Evolutionary conservation across 2,113 vertebrate species (phyloP), one percentile per base, ranked within the genome.

Genomic region (Grammomys surdaster): DNA sequence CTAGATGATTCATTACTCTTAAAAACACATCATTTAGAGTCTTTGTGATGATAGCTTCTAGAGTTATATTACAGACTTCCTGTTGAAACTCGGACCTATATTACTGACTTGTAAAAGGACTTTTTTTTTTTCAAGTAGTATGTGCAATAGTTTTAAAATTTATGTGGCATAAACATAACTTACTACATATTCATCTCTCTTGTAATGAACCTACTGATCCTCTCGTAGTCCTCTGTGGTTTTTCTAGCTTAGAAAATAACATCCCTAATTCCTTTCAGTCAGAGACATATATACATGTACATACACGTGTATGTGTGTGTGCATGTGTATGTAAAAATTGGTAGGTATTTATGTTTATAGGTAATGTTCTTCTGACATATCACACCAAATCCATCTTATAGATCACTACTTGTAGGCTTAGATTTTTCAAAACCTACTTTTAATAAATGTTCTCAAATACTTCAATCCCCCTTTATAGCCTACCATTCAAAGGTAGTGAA

Each of bases 181-280:
- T n/a, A 26, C 58, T 31, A 76, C 19, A n/a, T 51, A 88, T 2
- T 80, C 33, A 28, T 65, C 63, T 46, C 19, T 28, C 36, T 82
- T 82, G 4, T 2, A 36, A 36, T 28, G 93, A 96, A 90, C 7
- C 12, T 58, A 31, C 48, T 13, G 60, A 76, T 20, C 1, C 6
- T 95, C 12, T 60, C n/a, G 19, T 28, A 24, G 28, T 22, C 70
- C 65, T 91, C 67, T 89, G 14, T 76, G 65, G 40, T 86, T 88
- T 92, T 70, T 72, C 43, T 95, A 48, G 13, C 36, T 88, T 94
- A 69, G 13, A n/a, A 95, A 89, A 70, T 72, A 3, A 36, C 14
- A 89, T 24, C 24, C 36, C 36, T 48, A 93, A 88, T 67, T 90
- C 19, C 40, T 14, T 19, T 36, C 89, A 75, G 36, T 46, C n/a